Conservation (phyloP, 2,797 vertebrate genomes). For the Pseudomugil gertrudae region DNA sequence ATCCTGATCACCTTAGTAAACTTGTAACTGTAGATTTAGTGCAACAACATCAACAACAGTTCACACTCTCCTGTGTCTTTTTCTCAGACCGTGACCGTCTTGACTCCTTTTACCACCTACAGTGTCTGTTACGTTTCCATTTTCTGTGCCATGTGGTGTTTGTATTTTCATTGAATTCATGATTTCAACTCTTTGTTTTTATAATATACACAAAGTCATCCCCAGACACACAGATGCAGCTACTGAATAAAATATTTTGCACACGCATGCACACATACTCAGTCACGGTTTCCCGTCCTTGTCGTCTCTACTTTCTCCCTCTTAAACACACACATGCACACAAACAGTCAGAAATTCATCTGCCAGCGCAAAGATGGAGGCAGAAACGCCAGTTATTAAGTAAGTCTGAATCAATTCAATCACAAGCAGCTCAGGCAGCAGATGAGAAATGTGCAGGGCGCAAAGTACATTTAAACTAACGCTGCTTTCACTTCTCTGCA, state of each 20-base stretch:
- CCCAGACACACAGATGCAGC: conserved; percentile 29
- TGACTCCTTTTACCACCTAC: conserved; percentile 40
- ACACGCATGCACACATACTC: conserved; percentile 22
- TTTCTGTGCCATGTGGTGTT: conserved; percentile 32
- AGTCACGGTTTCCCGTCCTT: conserved; percentile 9
- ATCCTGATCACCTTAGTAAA: too few relatives aligned
- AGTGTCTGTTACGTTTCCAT: conserved; percentile 38
- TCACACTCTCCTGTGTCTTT: conserved; percentile 18
- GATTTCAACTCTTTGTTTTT: conserved; percentile 20
- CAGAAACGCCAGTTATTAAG: conserved; percentile 52
- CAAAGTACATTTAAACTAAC: conserved; percentile 69
- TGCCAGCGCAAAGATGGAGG: conserved; percentile 44
- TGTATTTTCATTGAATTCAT: conserved; percentile 37
- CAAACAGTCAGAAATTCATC: conserved; percentile 40
- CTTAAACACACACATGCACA: conserved; percentile 11
- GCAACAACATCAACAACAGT: conserved; percentile 17
- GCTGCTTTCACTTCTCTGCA: conserved; percentile 84
- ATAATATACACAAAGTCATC: conserved; percentile 20
- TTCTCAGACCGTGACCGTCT: conserved; percentile 19
- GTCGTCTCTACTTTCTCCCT: conserved; percentile 17
- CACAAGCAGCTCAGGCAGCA: conserved; percentile 47
- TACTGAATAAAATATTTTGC: conserved; percentile 53
- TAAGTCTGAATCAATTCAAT: conserved; percentile 46
- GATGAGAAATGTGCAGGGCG: conserved; percentile 34
- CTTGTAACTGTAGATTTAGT: neutral